phyloP scores from a whole-genome alignment of 1,140 invertebrate species.

The Limonius californicus region DNA sequence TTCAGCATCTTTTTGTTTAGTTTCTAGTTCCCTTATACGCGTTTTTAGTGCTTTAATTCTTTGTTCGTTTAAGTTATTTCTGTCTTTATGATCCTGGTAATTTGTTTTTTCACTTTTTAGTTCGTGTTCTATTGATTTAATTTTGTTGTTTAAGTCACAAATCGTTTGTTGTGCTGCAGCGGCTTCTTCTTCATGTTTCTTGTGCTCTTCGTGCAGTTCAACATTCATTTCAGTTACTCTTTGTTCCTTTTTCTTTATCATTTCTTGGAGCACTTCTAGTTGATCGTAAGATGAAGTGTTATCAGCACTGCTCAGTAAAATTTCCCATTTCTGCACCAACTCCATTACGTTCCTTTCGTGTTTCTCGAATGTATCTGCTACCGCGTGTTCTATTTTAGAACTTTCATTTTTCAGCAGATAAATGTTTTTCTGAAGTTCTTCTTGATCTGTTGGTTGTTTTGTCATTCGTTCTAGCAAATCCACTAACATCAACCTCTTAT shows the following conservation, averaged over 20 bases:
- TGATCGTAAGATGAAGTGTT: background rate
- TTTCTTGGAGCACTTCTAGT: background rate
- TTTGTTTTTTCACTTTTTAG: background rate
- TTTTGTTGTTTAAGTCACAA: background rate
- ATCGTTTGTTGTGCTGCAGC: background rate
- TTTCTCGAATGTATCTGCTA: slow-evolving; percentile 28
- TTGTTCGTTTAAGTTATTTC: background rate
- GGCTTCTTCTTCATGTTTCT: background rate
- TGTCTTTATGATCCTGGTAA: background rate
- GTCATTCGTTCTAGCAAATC: slow-evolving; percentile 34
- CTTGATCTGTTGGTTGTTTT: slow-evolving; percentile 28
- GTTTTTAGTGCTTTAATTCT: slow-evolving; percentile 5
- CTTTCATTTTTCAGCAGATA: slow-evolving; percentile 31
- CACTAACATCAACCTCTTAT: slow-evolving; percentile 28
- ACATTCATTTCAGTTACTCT: background rate
- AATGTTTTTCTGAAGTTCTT: slow-evolving; percentile 28
- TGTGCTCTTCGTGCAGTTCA: background rate
- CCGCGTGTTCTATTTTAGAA: slow-evolving; percentile 26
- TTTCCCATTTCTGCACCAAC: slow-evolving; percentile 29
- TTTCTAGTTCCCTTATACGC: slow-evolving; percentile 8
- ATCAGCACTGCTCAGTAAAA: background rate
- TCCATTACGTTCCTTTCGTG: slow-evolving; percentile 32
- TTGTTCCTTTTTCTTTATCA: background rate
- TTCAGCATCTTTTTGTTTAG: slow-evolving; percentile 14
- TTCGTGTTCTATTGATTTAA: background rate